Percentiles rank a stretch among this genome's conserved stretches.
phyloP scores from a whole-genome alignment of 2,888 invertebrate genomes.

The Agrenia bidenticulata region DNA sequence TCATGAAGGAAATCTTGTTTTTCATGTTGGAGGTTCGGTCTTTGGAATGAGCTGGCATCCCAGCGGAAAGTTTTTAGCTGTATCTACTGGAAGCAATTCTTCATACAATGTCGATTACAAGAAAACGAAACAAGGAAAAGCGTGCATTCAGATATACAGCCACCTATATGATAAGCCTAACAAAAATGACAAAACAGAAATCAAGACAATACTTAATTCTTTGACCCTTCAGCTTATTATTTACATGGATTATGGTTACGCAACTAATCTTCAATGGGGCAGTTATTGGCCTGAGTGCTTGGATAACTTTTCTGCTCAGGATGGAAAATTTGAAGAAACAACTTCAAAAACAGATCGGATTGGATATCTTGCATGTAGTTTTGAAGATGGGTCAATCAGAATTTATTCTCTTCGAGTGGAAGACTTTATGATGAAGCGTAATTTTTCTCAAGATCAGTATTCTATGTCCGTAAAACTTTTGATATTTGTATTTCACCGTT shows the following conservation, averaged over 20 bases:
- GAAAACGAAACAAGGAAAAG: background rate
- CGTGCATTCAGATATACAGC: conserved; percentile 44
- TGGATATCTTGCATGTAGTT: conserved; percentile 44
- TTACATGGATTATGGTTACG: conserved; percentile 38
- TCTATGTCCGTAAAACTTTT: background rate
- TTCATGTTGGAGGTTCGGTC: conserved; percentile 44
- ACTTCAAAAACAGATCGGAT: conserved; percentile 17
- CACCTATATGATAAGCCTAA: conserved; percentile 6
- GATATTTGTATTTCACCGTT: background rate
- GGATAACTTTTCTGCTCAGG: background rate
- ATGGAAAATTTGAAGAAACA: background rate
- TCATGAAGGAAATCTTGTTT: conserved; percentile 20
- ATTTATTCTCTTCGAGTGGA: conserved; percentile 34
- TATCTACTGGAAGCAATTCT: conserved; percentile 32
- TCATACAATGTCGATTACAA: conserved; percentile 30
- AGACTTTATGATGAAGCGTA: conserved; percentile 27
- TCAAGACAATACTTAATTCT: background rate
- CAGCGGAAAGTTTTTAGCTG: conserved; percentile 44
- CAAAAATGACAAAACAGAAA: background rate
- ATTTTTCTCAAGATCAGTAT: background rate
- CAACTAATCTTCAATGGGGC: conserved; percentile 47
- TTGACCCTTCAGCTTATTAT: conserved; percentile 35
- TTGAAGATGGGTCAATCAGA: conserved; percentile 39
- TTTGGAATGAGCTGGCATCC: conserved; percentile 47
- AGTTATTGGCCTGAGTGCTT: conserved; percentile 35